A percentile compares a stretch with the other conserved stretches of the same genome.
These are phyloP conservation scores for Coregonus suidteri DNA, from an alignment of 2,797 vertebrate genomes.

Conservation along the genomic window DNA sequence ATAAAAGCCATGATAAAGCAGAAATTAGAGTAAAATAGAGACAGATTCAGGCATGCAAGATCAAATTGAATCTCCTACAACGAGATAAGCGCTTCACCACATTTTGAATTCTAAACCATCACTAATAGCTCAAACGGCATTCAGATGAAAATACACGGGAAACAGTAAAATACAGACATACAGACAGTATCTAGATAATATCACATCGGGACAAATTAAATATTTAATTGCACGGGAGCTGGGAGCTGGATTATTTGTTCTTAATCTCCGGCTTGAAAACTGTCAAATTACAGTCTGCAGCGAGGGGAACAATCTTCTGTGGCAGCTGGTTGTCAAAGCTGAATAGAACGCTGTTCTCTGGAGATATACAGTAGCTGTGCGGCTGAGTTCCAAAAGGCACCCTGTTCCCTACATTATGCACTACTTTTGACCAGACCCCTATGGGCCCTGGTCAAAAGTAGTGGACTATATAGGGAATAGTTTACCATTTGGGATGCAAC, in stretches of 20 bases:
- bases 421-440: too few relatives aligned
- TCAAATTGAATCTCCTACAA: constrained; percentile 7
- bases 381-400: too few relatives aligned
- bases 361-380: background rate
- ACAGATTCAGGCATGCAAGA: background rate
- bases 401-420: too few relatives aligned
- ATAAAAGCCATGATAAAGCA: background rate
- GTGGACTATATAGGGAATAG: too few relatives aligned
- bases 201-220: constrained; percentile 30
- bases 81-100: constrained; percentile 9
- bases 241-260: constrained; percentile 37
- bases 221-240: constrained; percentile 16
- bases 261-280: constrained; percentile 24
- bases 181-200: constrained; percentile 7
- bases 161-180: too few relatives aligned
- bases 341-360: background rate
- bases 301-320: background rate
- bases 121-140: background rate
- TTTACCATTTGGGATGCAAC: too few relatives aligned
- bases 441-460: too few relatives aligned
- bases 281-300: too few relatives aligned
- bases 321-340: constrained; percentile 1
- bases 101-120: constrained; percentile 2
- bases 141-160: constrained; percentile 17
- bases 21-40: background rate